A percentile compares a stretch with the other conserved stretches of the same genome.
These are phyloP conservation scores for Simalia tracyae DNA, from an alignment of 2,797 vertebrate species.

Conservation along the genomic window DNA sequence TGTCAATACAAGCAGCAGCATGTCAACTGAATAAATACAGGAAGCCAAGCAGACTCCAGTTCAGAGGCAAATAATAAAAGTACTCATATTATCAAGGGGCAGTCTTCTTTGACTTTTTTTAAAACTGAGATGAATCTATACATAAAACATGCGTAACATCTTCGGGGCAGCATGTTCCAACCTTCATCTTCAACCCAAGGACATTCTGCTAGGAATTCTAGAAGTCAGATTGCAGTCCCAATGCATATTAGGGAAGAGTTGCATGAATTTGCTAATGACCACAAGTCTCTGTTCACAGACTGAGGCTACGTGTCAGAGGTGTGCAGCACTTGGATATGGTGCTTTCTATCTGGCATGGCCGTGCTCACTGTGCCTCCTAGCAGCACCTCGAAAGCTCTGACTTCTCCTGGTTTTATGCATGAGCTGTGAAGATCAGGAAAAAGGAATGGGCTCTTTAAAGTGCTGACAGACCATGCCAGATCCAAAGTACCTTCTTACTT, in stretches of 20 bases:
- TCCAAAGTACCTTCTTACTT: not conserved
- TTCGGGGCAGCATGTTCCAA: not conserved
- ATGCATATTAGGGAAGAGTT: not conserved
- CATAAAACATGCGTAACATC: not conserved
- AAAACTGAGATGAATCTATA: not conserved
- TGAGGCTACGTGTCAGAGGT: not conserved
- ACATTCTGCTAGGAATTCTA: not conserved
- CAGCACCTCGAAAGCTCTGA: not conserved
- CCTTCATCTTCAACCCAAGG: not conserved
- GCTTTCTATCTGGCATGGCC: not conserved
- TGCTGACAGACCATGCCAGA: not conserved
- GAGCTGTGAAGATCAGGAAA: not conserved
- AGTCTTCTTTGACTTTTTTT: not conserved
- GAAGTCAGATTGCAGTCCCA: not conserved
- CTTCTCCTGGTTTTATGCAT: not conserved
- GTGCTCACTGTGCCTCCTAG: not conserved
- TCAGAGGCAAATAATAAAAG: not conserved
- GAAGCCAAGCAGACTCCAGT: not conserved
- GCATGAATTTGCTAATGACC: not conserved
- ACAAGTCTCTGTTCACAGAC: not conserved
- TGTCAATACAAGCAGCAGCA: not conserved
- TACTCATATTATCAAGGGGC: too few relatives aligned
- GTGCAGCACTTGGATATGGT: not conserved
- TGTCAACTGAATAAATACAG: not conserved
- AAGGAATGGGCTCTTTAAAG: not conserved